Evolutionary conservation across 2,113 vertebrate species (phyloP).

Genomic region (Microcebus griseorufus): DNA sequence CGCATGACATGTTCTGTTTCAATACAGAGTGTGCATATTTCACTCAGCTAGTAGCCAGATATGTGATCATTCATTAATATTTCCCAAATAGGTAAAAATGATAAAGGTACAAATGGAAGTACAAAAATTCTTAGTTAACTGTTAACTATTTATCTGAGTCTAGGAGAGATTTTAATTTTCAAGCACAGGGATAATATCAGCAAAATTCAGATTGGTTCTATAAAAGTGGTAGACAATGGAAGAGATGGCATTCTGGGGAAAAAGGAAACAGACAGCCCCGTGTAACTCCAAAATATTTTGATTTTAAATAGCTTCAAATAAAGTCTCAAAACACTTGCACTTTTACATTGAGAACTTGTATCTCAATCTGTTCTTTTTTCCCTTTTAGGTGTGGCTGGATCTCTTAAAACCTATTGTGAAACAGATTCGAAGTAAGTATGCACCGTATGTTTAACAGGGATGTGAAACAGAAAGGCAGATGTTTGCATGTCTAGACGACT

Average conservation of each 20-base stretch:
- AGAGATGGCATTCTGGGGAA: background rate
- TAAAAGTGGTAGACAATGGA: background rate
- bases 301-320: background rate
- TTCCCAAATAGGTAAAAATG: background rate
- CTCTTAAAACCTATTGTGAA: constrained; percentile 97
- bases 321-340: background rate
- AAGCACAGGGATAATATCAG: background rate
- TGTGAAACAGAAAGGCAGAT: background rate
- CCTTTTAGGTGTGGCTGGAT: constrained; percentile 99
- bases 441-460: background rate
- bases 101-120: background rate
- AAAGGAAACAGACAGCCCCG: background rate
- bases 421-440: constrained; percentile 96
- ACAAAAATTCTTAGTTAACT: background rate
- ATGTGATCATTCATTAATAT: background rate
- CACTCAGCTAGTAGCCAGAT: background rate
- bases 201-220: background rate
- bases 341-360: constrained; percentile 51
- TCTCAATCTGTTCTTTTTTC: constrained; percentile 63
- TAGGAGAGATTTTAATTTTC: background rate
- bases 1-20: background rate
- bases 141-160: background rate
- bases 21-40: background rate
- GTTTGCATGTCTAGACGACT: fast-evolving
- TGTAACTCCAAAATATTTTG: background rate